phyloP scores from a whole-genome alignment of 2,888 invertebrate species.

The Patella depressa region DNA sequence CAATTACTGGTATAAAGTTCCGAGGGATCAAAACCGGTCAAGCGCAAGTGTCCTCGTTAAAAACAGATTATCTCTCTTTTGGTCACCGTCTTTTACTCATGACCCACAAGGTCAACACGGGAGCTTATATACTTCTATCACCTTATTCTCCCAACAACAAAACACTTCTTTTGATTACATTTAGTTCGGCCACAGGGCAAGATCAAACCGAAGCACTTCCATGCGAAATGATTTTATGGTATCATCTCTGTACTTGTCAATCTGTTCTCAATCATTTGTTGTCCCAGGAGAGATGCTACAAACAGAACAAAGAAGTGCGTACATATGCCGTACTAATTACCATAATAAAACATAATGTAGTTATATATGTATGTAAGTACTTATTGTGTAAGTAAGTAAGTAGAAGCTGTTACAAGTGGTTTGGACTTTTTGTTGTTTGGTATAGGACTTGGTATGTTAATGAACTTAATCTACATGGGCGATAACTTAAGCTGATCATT shows the following conservation, averaged over 20 bases:
- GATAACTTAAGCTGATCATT: no score
- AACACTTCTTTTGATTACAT: slow-evolving; percentile 7
- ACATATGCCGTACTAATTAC: background rate
- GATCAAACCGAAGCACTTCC: background rate
- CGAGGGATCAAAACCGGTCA: background rate
- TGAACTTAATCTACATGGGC: no score
- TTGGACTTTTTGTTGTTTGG: no score
- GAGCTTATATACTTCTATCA: slow-evolving; percentile 5
- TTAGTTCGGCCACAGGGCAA: slow-evolving; percentile 6
- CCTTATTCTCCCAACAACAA: background rate
- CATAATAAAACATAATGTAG: background rate
- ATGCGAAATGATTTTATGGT: background rate
- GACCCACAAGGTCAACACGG: slow-evolving; percentile 11
- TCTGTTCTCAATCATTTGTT: background rate
- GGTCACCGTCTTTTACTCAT: slow-evolving; percentile 9
- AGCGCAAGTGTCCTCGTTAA: slow-evolving; percentile 4
- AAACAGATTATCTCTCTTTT: slow-evolving; percentile 5
- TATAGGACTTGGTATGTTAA: no score
- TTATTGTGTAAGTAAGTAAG: no score
- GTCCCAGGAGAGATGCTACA: background rate
- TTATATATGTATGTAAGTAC: background rate
- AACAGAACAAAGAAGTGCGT: background rate
- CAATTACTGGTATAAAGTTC: no score
- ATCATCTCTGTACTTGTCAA: background rate
- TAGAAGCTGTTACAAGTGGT: no score